A percentile compares a stretch with the other conserved stretches of the same genome.
These are phyloP conservation scores for Pogonognathellus flavescens DNA, from an alignment of 1,140 invertebrate species.

Conservation along the genomic window DNA sequence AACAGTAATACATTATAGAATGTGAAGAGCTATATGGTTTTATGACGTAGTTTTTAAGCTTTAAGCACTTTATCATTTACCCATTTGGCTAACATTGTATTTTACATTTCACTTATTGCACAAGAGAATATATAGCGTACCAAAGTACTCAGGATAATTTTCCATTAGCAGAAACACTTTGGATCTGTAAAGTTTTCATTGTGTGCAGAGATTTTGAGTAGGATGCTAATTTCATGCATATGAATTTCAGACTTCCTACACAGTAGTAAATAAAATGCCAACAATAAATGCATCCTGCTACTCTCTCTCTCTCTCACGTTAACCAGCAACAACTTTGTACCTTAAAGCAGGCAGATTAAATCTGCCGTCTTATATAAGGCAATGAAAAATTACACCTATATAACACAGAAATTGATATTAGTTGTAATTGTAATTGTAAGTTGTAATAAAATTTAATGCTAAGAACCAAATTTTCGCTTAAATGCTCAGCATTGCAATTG, in stretches of 20 bases:
- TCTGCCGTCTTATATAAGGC: not conserved
- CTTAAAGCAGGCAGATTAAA: not conserved
- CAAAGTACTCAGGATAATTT: not conserved
- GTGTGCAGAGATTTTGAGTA: not conserved
- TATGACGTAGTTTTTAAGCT: not conserved
- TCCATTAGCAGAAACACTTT: slow-evolving; percentile 46
- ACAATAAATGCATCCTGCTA: too few species aligned
- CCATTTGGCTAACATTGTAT: slow-evolving; percentile 26
- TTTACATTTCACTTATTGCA: not conserved
- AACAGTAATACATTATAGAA: not conserved
- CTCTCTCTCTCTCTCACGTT: too few species aligned
- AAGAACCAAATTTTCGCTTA: too few species aligned
- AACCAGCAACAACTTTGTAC: too few species aligned
- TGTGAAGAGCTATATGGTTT: not conserved
- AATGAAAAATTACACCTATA: too few species aligned
- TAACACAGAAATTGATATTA: too few species aligned
- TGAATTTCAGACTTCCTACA: too few species aligned
- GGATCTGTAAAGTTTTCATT: not conserved
- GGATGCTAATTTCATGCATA: slow-evolving; percentile 26
- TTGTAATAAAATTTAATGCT: too few species aligned
- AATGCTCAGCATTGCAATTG: too few species aligned
- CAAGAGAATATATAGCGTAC: too few species aligned
- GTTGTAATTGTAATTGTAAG: too few species aligned
- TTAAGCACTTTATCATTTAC: slow-evolving; percentile 45
- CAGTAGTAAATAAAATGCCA: too few species aligned